phyloP scores from a whole-genome alignment of 2,113 vertebrate species.

The Scopus umbretta region DNA sequence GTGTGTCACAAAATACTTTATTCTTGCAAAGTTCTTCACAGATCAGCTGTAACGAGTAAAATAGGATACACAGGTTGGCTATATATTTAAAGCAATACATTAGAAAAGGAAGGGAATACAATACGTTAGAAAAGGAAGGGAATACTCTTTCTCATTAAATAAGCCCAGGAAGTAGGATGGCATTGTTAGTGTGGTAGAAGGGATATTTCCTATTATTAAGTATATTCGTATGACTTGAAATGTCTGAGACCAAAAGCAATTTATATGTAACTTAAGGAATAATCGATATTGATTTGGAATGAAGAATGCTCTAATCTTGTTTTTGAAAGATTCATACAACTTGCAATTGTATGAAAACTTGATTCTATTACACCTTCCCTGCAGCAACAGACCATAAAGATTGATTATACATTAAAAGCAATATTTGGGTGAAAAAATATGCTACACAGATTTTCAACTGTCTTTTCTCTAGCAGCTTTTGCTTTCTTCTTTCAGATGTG shows the following conservation, averaged over 20 bases:
- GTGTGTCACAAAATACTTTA: neutral
- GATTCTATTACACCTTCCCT: slow-evolving; percentile 45
- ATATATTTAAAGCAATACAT: neutral
- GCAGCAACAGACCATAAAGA: slow-evolving; percentile 37
- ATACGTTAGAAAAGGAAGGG: neutral
- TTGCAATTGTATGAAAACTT: slow-evolving; percentile 21
- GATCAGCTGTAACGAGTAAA: neutral
- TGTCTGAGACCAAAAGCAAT: slow-evolving; percentile 42
- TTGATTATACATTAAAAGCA: slow-evolving; percentile 53
- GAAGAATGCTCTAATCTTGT: neutral
- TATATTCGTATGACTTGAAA: slow-evolving; percentile 26
- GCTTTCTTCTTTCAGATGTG: neutral
- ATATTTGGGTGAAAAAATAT: neutral
- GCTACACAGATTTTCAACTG: neutral
- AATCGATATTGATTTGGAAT: slow-evolving; percentile 26
- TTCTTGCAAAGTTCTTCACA: neutral
- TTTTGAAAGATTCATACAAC: slow-evolving; percentile 31
- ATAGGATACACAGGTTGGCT: neutral
- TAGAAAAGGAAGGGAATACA: neutral
- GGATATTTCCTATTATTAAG: slow-evolving; percentile 12
- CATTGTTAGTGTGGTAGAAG: neutral
- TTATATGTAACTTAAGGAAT: slow-evolving; percentile 37
- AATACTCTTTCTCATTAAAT: neutral
- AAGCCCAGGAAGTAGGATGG: neutral
- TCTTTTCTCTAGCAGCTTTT: neutral